Base-by-base conservation (phyloP, 1,140 invertebrate genomes). In the Pygmarrhopalites habei region DNA sequence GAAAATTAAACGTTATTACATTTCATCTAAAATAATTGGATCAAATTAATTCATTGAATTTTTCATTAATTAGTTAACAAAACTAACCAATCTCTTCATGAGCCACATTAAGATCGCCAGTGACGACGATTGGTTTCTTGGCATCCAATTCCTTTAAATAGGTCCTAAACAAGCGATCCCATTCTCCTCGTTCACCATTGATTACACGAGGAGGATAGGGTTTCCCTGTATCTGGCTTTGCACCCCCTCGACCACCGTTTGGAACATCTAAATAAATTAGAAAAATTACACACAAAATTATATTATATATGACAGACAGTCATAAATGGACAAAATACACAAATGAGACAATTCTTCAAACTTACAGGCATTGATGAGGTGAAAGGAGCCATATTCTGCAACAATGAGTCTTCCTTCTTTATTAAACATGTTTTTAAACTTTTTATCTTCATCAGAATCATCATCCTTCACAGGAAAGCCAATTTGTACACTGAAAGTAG, bases 81-180 rank as follows among this genome's bases (percentile, higher is more conserved):
- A n/a, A n/a, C n/a, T 74, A 78, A 91, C 89, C 90, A 74, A 98
- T 97, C 81, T 95, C 90, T 69, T 86, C 77, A 77, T 99, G 95
- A 49, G 95, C 87, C 4, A 98, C 95, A 80, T 99, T 99, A 81
- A 99, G 85, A 77, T 99, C 96, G 1, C 96, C 95, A 75, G 88
- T 92, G 66, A 97, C 81, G 52, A 99, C 87, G 0, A 98, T 90
- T 17, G 95, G 92, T 76, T 99, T 99, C 53, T 88, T 86, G 60
- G 82, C 78, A 78, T 98, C 90, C 21, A 98, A 79, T 52, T 85
- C 77, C 72, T 87, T 84, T 10, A 98, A 74, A 74, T 87, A 86
- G 21, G 83, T 79, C 63, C 84, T 81, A 73, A 98, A 92, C 26
- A 82, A 78, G 65, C 85, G 77, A 75, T 99, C 94, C 92, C 94